Percentiles rank a stretch among this genome's conserved stretches.
These are phyloP conservation scores for Palythoa heliodiscus DNA, from an alignment of 92 coral and sea anemone species.

Conservation along the genomic window DNA sequence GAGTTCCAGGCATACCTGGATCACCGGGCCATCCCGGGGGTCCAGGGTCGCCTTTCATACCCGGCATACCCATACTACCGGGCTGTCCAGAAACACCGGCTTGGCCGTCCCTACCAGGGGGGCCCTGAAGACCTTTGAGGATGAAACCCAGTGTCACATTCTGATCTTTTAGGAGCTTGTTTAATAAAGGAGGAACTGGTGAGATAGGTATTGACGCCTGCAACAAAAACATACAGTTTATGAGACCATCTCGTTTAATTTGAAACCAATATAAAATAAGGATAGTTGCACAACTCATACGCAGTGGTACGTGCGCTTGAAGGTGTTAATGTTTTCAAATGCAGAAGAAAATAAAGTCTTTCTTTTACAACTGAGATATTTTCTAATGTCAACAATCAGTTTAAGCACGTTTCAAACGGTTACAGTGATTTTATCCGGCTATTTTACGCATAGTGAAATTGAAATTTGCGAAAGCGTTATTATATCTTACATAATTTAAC, in stretches of 20 bases:
- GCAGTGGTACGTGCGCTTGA: not conserved
- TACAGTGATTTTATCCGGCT: too few species aligned
- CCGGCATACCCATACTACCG: slow-evolving; percentile 93
- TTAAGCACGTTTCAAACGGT: not conserved
- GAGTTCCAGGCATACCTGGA: slow-evolving; percentile 93
- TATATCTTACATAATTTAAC: too few species aligned
- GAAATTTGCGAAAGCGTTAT: too few species aligned
- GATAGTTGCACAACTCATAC: not conserved
- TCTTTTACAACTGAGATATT: not conserved
- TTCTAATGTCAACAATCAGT: not conserved
- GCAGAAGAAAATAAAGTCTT: not conserved
- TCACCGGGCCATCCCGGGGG: slow-evolving; percentile 93
- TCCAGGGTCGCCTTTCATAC: slow-evolving; percentile 95
- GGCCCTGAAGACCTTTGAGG: slow-evolving; percentile 99
- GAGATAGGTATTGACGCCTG: slow-evolving; percentile 98
- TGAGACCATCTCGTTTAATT: not conserved
- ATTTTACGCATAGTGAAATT: too few species aligned
- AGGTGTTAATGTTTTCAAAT: not conserved
- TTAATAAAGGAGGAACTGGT: slow-evolving; percentile 96
- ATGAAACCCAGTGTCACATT: slow-evolving; percentile 99
- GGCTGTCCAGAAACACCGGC: slow-evolving; percentile 99
- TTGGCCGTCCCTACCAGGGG: slow-evolving; percentile 95
- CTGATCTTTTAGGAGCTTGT: slow-evolving; percentile 98
- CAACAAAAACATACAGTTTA: not conserved
- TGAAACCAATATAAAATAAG: not conserved